Base-by-base conservation (phyloP, 1,140 invertebrate species). In the Phortica variegata region DNA sequence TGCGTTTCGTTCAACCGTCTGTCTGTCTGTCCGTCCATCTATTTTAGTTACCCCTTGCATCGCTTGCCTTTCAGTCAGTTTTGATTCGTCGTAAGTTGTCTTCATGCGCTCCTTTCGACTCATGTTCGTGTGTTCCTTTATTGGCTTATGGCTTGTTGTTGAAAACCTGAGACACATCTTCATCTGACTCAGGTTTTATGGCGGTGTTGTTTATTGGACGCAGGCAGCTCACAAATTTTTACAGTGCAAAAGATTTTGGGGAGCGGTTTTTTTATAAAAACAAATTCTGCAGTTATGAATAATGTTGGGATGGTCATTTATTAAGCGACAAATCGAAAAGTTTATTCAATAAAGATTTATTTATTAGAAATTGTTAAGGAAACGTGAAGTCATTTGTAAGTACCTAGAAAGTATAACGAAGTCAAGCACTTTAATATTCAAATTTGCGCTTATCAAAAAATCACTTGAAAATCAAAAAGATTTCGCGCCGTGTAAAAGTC, bases 101-200 rank as follows among this genome's bases (percentile, higher is more conserved):
- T 16, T 49, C 13, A 2, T 18, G n/a, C n/a, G 7, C 29, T n/a
- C 7, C 7, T 8, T n/a, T 31, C 29, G 29, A 31, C n/a, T 50
- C 36, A 32, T 52, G 44, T 43, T 46, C 57, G 41, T 57, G 51
- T 51, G 54, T 55, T 60, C 43, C 60, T 62, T 66, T 66, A 68
- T 66, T 68, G 63, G 63, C 63, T 63, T 63, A 68, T 55, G 50
- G 58, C 56, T 66, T 62, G 62, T 68, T 66, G 62, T 68, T 68
- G 63, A 65, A 65, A 65, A 65, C 62, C 47, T 60, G 60, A 62
- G 63, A 62, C 63, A 60, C 61, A 69, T 60, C 54, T 72, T 54
- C 62, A 49, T 34, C 38, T 49, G 43, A 41, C 4, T 21, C 8
- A 26, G 52, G 37, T 47, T 44, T 56, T 58, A 60, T 66, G 60